Conservation (phyloP, 2,888 invertebrate species). For the Pollenia angustigena region DNA sequence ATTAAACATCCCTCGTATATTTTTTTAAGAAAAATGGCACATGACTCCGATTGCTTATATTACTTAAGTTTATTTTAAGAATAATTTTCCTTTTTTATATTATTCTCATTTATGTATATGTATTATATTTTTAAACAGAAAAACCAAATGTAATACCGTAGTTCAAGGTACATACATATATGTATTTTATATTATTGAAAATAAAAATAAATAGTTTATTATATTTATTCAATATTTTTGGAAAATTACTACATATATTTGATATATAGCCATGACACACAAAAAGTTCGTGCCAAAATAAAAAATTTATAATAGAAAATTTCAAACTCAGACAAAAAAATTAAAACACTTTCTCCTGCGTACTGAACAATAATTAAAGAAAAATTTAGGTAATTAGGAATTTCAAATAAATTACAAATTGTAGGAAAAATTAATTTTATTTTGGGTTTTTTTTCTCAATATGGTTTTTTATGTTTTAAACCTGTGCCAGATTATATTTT, state of each 20-base stretch:
- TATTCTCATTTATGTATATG: conserved; percentile 4
- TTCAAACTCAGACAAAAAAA: background rate
- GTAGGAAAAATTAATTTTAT: too few relatives aligned
- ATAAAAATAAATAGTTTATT: too few relatives aligned
- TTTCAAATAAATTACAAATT: too few relatives aligned
- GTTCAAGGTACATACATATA: conserved; percentile 59
- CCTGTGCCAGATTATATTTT: background rate
- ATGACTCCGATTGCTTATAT: conserved; percentile 14
- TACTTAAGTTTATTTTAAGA: conserved; percentile 36
- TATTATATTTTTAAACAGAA: conserved; percentile 7
- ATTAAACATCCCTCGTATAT: conserved; percentile 24
- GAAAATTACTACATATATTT: conserved; percentile 38
- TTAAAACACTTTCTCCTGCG: background rate
- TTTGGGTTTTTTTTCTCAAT: too few relatives aligned
- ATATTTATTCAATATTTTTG: background rate
- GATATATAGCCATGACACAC: conserved; percentile 56
- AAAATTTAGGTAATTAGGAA: too few relatives aligned
- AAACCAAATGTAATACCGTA: conserved; percentile 55
- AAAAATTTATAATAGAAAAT: background rate
- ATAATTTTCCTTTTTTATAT: conserved; percentile 14
- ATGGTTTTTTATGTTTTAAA: background rate
- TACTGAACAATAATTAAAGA: background rate
- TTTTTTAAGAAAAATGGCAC: conserved; percentile 9
- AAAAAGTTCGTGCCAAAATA: conserved; percentile 43
- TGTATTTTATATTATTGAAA: conserved; percentile 17